These are phyloP conservation scores for Lasioglossum zephyrum DNA, from an alignment of 2,888 invertebrate species.

Conservation along the genomic window DNA sequence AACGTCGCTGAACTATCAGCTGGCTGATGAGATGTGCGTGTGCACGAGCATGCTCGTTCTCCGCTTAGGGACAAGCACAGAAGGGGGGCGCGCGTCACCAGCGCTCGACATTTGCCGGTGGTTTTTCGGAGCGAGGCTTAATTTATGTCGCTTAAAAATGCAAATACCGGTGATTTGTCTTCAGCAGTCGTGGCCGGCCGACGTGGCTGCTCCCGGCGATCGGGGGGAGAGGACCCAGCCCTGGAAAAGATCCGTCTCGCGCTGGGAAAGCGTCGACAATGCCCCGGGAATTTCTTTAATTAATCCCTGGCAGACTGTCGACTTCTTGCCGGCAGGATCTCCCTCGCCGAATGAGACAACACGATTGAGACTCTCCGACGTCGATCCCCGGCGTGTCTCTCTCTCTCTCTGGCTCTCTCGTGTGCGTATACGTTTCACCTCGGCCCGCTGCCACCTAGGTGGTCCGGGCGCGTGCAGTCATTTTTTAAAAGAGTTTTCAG, in stretches of 20 bases:
- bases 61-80: not conserved
- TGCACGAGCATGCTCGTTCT: not conserved
- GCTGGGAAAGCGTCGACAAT: constrained; percentile 42
- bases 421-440: constrained; percentile 39
- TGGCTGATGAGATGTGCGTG: constrained; percentile 37
- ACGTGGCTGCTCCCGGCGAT: constrained; percentile 26
- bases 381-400: not conserved
- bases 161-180: constrained; percentile 72
- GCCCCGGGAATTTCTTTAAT: constrained; percentile 71
- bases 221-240: not conserved
- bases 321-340: constrained; percentile 60
- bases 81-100: not conserved
- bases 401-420: not conserved
- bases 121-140: constrained; percentile 62
- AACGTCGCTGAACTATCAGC: constrained; percentile 48
- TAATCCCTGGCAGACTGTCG: constrained; percentile 71
- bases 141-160: constrained; percentile 74
- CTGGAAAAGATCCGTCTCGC: constrained; percentile 32
- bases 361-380: constrained; percentile 28
- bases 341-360: constrained; percentile 60
- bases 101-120: constrained; percentile 26
- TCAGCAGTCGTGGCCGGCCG: constrained; percentile 35
- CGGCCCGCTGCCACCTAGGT: constrained; percentile 70
- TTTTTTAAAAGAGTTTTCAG: constrained; percentile 75
- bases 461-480: constrained; percentile 70